phyloP scores from a whole-genome alignment of 1,140 invertebrate genomes.

The Listronotus bonariensis region DNA sequence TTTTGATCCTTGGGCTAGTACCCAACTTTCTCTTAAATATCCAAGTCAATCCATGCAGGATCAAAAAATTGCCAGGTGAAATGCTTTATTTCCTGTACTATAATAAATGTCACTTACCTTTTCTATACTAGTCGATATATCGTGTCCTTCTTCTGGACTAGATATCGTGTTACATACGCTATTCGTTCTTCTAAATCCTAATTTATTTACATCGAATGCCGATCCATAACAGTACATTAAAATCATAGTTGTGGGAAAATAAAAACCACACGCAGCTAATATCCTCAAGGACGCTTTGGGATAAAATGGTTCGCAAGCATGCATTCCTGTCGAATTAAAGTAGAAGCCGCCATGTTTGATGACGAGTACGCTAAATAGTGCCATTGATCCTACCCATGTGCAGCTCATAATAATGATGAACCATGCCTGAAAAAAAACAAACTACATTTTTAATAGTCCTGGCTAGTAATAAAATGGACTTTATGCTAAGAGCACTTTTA shows the following conservation, averaged over 20 bases:
- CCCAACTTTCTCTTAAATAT: too few species aligned
- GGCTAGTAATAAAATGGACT: too few species aligned
- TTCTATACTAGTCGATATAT: slow-evolving; percentile 56
- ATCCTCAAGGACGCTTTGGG: slow-evolving; percentile 75
- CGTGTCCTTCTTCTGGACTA: slow-evolving; percentile 45
- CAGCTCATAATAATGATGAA: slow-evolving; percentile 75
- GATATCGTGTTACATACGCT: slow-evolving; percentile 55
- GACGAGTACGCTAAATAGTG: slow-evolving; percentile 77
- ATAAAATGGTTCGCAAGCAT: slow-evolving; percentile 85
- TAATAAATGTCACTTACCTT: slow-evolving; percentile 56
- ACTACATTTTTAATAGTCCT: too few species aligned
- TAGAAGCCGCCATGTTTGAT: slow-evolving; percentile 81
- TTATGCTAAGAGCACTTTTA: too few species aligned
- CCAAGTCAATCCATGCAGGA: too few species aligned
- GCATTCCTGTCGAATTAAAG: slow-evolving; percentile 81
- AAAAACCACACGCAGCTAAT: slow-evolving; percentile 81
- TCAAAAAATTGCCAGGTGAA: too few species aligned
- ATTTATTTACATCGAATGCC: slow-evolving; percentile 83
- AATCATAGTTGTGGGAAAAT: slow-evolving; percentile 87
- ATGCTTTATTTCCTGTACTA: too few species aligned
- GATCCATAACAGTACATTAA: slow-evolving; percentile 89
- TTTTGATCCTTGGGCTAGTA: too few species aligned
- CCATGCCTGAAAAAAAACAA: slow-evolving; percentile 74
- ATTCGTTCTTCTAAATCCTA: slow-evolving; percentile 65
- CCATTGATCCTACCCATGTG: slow-evolving; percentile 80